Evolutionary conservation across 2,888 invertebrate genomes (phyloP).

Genomic region (Zygaena filipendulae): DNA sequence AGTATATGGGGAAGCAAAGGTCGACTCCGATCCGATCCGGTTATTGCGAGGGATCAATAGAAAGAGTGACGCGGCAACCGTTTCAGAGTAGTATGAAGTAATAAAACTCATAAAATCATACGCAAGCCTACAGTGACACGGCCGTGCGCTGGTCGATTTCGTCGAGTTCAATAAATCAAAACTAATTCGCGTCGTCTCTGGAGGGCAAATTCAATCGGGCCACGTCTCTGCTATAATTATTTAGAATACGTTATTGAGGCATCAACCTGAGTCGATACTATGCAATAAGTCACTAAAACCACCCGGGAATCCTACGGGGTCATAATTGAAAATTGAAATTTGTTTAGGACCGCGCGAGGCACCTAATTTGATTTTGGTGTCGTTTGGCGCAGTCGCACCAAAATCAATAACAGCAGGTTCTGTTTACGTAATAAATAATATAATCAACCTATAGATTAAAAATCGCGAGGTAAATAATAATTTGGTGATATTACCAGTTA

Average conservation of each 20-base stretch:
- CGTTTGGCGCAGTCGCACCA: conserved; percentile 45
- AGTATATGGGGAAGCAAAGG: conserved; percentile 59
- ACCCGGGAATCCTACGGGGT: conserved; percentile 36
- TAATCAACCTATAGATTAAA: too few relatives aligned
- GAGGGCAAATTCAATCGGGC: conserved; percentile 38
- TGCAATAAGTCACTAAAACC: conserved; percentile 51
- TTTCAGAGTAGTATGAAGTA: conserved; percentile 19
- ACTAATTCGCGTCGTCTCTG: conserved; percentile 33
- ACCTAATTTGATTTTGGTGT: conserved; percentile 56
- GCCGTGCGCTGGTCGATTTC: conserved; percentile 4
- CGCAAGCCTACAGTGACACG: conserved; percentile 14
- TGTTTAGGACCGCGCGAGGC: conserved; percentile 56
- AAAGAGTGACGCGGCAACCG: conserved; percentile 41
- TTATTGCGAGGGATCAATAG: conserved; percentile 58
- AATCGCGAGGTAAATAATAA: too few relatives aligned
- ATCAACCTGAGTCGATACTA: conserved; percentile 29
- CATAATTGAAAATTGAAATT: conserved; percentile 68
- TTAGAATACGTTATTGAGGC: conserved; percentile 54
- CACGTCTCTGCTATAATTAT: conserved; percentile 41
- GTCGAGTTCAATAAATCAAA: conserved; percentile 21
- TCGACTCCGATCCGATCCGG: conserved; percentile 50
- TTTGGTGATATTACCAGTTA: too few relatives aligned
- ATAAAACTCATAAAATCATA: conserved; percentile 32
- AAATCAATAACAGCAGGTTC: too few relatives aligned
- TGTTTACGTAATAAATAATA: too few relatives aligned